Conservation (phyloP, 2,113 vertebrate species). For the Nyctibius bracteatus region DNA sequence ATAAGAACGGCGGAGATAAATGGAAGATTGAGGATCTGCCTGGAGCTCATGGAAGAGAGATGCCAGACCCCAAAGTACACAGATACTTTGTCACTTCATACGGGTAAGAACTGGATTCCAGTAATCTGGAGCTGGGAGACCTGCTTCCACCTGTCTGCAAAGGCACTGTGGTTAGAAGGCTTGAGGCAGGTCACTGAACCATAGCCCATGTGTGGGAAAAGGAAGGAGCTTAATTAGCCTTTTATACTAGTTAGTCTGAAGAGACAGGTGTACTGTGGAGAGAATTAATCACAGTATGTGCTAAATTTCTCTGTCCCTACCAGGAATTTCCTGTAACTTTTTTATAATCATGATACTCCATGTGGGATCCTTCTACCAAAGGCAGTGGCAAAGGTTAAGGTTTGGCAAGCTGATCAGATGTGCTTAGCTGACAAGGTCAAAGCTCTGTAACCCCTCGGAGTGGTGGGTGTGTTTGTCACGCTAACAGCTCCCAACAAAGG, state of each 20-base stretch:
- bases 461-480: neutral
- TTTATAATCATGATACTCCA: neutral
- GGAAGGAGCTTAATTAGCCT: neutral
- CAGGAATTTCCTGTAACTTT: neutral
- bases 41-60: slow-evolving; percentile 38
- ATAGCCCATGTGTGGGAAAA: neutral
- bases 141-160: neutral
- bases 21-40: slow-evolving; percentile 77
- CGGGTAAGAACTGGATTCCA: slow-evolving; percentile 64
- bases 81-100: slow-evolving; percentile 82
- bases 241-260: neutral
- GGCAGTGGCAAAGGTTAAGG: neutral
- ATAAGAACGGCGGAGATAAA: slow-evolving; percentile 52
- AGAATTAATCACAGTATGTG: neutral
- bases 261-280: neutral
- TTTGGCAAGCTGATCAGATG: neutral
- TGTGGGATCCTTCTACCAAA: neutral
- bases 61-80: slow-evolving; percentile 51
- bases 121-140: neutral
- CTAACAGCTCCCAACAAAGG: neutral
- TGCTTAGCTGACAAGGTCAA: neutral
- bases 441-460: neutral
- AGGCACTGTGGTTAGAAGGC: neutral
- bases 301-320: neutral
- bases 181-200: neutral